These are phyloP conservation scores for Anabas testudineus DNA, from an alignment of 2,797 vertebrate genomes.

Conservation along the genomic window DNA sequence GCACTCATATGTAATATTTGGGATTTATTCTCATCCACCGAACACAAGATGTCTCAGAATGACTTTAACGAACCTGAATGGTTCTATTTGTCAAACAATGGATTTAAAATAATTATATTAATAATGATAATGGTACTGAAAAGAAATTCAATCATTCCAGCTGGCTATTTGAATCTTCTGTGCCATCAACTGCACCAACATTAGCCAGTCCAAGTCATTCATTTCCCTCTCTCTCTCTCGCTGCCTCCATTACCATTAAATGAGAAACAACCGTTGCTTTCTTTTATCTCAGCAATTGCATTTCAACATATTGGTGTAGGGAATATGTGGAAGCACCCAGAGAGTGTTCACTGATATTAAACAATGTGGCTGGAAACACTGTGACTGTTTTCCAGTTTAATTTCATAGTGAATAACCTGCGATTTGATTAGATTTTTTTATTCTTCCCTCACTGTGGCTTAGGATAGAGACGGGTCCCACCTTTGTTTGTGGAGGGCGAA, in stretches of 20 bases:
- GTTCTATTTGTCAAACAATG: slow-evolving; percentile 51
- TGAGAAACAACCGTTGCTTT: slow-evolving; percentile 71
- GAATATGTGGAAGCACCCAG: slow-evolving; percentile 73
- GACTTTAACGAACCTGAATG: slow-evolving; percentile 36
- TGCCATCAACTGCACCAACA: slow-evolving; percentile 50
- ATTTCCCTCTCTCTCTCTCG: slow-evolving; percentile 36
- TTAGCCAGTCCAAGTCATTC: slow-evolving; percentile 55
- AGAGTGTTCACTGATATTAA: slow-evolving; percentile 80
- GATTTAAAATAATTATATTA: slow-evolving; percentile 56
- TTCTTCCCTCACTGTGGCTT: slow-evolving; percentile 44
- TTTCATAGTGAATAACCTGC: slow-evolving; percentile 85
- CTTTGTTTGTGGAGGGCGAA: slow-evolving; percentile 1
- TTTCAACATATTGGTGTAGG: slow-evolving; percentile 75
- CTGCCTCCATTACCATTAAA: slow-evolving; percentile 68
- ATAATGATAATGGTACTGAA: slow-evolving; percentile 45
- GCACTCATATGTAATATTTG: background rate
- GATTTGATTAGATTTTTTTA: slow-evolving; percentile 78
- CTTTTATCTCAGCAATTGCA: slow-evolving; percentile 83
- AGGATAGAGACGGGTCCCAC: slow-evolving; percentile 45
- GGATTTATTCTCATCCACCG: background rate
- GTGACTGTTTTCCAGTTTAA: slow-evolving; percentile 82
- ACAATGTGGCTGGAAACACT: slow-evolving; percentile 80
- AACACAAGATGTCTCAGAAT: slow-evolving; percentile 5
- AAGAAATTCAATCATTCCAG: slow-evolving; percentile 64
- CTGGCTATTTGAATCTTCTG: slow-evolving; percentile 42